These are phyloP conservation scores for Ctenopoma multispine DNA, from an alignment of 2,797 vertebrate genomes.

Conservation along the genomic window DNA sequence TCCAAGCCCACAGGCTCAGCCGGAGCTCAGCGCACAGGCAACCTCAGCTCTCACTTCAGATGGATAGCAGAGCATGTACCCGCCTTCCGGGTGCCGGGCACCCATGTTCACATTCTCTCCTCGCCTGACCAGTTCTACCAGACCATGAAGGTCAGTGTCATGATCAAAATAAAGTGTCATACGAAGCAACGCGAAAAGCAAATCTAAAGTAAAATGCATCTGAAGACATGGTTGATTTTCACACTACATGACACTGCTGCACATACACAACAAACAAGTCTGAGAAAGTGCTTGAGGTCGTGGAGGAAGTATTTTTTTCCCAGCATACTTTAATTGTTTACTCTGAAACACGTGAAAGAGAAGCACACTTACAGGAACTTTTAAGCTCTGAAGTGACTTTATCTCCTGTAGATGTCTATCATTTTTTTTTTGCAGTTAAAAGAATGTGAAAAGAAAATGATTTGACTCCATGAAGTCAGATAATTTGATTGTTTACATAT, in stretches of 20 bases:
- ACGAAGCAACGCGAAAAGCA: too few relatives aligned
- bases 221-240: background rate
- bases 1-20: slow-evolving; percentile 78
- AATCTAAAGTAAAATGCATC: background rate
- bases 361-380: background rate
- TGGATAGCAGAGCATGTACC: slow-evolving; percentile 95
- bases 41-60: slow-evolving; percentile 83
- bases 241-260: rapidly evolving
- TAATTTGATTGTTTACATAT: background rate
- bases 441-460: background rate
- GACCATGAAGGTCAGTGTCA: slow-evolving; percentile 89
- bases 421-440: background rate
- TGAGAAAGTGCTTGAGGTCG: background rate
- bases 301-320: background rate
- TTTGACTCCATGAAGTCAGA: background rate
- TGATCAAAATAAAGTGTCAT: background rate
- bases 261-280: background rate
- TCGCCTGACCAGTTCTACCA: slow-evolving; percentile 95
- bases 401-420: background rate
- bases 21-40: slow-evolving; percentile 83
- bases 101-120: slow-evolving; percentile 87
- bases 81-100: slow-evolving; percentile 91
- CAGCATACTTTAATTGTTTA: slow-evolving; percentile 4
- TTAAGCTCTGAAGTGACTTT: background rate
- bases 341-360: background rate